These are phyloP conservation scores for Nomada ferruginata DNA, from an alignment of 2,888 invertebrate genomes.

Conservation along the genomic window DNA sequence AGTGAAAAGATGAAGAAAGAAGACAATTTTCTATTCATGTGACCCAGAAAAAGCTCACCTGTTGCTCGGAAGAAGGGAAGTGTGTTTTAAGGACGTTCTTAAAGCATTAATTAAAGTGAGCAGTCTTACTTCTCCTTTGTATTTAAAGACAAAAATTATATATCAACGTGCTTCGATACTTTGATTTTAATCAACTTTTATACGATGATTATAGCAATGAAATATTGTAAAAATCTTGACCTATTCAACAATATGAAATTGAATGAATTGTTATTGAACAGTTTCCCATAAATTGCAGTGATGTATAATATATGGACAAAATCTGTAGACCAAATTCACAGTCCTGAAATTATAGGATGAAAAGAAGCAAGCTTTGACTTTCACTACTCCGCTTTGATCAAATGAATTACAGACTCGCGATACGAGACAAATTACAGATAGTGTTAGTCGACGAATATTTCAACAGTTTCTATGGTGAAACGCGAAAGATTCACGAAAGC, in stretches of 20 bases:
- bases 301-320: background rate
- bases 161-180: no score
- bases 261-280: background rate
- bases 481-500: background rate
- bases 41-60: constrained; percentile 61
- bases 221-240: no score
- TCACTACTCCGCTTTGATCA: background rate
- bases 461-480: background rate
- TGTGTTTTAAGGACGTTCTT: background rate
- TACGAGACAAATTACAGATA: background rate
- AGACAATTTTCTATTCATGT: constrained; percentile 26
- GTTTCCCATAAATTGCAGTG: background rate
- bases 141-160: no score
- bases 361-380: background rate
- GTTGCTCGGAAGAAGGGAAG: constrained; percentile 49
- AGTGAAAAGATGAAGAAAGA: background rate
- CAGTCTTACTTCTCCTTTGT: no score
- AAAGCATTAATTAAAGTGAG: background rate
- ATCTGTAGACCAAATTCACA: background rate
- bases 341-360: background rate
- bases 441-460: background rate
- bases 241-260: no score
- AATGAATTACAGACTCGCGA: background rate
- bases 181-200: no score
- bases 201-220: no score